Percentiles rank a stretch among this genome's conserved stretches.
phyloP scores from a whole-genome alignment of 2,797 vertebrate species.

The Cyprinodon diabolis region DNA sequence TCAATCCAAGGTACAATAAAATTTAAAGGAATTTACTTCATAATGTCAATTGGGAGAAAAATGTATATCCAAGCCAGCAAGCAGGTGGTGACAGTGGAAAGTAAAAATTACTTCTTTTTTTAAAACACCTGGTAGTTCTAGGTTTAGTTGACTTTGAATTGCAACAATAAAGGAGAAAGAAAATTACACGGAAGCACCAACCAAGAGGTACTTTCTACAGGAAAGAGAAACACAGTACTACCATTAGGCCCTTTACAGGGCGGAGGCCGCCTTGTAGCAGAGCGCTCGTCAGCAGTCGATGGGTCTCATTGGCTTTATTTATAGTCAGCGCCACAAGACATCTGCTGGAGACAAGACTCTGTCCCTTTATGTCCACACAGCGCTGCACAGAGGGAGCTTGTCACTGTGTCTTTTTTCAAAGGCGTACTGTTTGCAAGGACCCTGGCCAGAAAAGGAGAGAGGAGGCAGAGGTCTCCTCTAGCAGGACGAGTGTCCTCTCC shows the following conservation, averaged over 20 bases:
- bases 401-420: constrained; percentile 63
- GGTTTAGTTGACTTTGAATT: not conserved
- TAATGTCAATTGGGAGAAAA: too few species aligned
- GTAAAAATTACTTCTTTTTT: not conserved
- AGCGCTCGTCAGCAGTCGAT: constrained; percentile 63
- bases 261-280: constrained; percentile 58
- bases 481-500: constrained; percentile 75
- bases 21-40: not conserved
- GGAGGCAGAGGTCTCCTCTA: constrained; percentile 55
- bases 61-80: too few species aligned
- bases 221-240: not conserved
- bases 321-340: constrained; percentile 81
- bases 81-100: not conserved
- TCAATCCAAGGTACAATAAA: too few species aligned
- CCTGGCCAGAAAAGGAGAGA: constrained; percentile 42
- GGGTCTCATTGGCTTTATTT: constrained; percentile 81
- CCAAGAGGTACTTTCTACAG: not conserved
- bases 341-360: constrained; percentile 79
- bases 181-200: not conserved
- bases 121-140: not conserved
- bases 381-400: constrained; percentile 75
- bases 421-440: constrained; percentile 60
- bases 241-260: constrained; percentile 56
- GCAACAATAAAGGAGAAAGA: not conserved
- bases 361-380: constrained; percentile 73